Evolutionary conservation across 2,888 invertebrate species (phyloP).

Genomic region (Achlya flavicornis): DNA sequence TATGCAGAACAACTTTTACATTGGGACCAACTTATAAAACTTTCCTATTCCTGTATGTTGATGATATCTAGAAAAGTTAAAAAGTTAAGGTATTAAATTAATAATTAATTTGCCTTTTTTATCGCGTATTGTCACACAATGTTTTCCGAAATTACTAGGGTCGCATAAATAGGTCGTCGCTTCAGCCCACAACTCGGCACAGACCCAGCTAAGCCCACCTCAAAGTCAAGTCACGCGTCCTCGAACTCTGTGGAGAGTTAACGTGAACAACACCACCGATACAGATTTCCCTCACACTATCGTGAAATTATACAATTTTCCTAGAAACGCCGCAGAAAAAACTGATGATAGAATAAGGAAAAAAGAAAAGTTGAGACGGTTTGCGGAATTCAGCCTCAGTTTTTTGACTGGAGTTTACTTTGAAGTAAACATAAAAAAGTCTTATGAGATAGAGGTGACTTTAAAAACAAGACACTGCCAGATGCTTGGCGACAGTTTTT

Average conservation of each 20-base stretch:
- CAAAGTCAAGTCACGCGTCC: conserved; percentile 48
- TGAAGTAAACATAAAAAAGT: background rate
- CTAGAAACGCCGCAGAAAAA: conserved; percentile 12
- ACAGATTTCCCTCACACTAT: conserved; percentile 45
- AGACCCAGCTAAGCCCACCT: conserved; percentile 18
- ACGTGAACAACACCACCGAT: conserved; percentile 45
- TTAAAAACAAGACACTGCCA: too few relatives aligned
- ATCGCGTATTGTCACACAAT: too few relatives aligned
- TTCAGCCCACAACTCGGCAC: conserved; percentile 19
- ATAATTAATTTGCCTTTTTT: too few relatives aligned
- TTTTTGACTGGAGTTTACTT: background rate
- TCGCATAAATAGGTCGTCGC: conserved; percentile 9
- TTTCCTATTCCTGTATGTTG: too few relatives aligned
- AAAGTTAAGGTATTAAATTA: too few relatives aligned
- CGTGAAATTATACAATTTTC: conserved; percentile 41
- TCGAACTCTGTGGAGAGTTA: conserved; percentile 44
- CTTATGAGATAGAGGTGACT: too few relatives aligned
- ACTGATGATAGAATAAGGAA: conserved; percentile 13
- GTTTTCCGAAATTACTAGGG: background rate
- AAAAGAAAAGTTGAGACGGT: conserved; percentile 9
- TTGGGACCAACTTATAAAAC: too few relatives aligned
- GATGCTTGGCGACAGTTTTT: too few relatives aligned
- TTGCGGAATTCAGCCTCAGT: background rate
- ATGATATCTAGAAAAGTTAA: too few relatives aligned
- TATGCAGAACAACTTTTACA: too few relatives aligned